These are phyloP conservation scores for Diabrotica balteata DNA, from an alignment of 2,888 invertebrate genomes.

Conservation along the genomic window DNA sequence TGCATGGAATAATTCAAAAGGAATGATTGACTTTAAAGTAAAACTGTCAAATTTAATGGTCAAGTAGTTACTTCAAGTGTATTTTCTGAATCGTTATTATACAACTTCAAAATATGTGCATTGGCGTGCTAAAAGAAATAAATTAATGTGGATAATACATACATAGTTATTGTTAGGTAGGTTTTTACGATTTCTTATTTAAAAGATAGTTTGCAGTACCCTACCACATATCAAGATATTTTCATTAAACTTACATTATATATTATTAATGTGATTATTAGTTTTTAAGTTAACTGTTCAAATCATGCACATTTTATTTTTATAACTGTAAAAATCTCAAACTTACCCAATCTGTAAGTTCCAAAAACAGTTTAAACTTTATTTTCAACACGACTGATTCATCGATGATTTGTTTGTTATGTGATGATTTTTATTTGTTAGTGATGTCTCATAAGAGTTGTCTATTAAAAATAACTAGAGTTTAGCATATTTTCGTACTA, in stretches of 20 bases:
- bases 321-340: background rate
- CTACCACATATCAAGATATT: slow-evolving; percentile 30
- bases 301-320: slow-evolving; percentile 13
- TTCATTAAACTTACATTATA: slow-evolving; percentile 1
- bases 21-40: too few relatives aligned
- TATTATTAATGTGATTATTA: slow-evolving; percentile 7
- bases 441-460: too few relatives aligned
- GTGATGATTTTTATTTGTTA: slow-evolving; percentile 4
- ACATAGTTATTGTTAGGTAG: slow-evolving; percentile 26
- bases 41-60: too few relatives aligned
- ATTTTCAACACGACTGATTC: slow-evolving; percentile 19
- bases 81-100: too few relatives aligned
- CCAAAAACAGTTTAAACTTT: too few relatives aligned
- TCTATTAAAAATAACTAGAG: slow-evolving; percentile 23
- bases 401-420: slow-evolving; percentile 9
- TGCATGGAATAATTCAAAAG: too few relatives aligned
- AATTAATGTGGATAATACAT: slow-evolving; percentile 23
- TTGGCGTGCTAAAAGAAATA: background rate
- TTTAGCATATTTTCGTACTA: slow-evolving; percentile 31
- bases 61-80: too few relatives aligned
- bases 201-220: slow-evolving; percentile 25
- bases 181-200: slow-evolving; percentile 29
- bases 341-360: too few relatives aligned
- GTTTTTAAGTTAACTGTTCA: slow-evolving; percentile 9
- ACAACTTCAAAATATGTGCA: too few relatives aligned